phyloP scores from a whole-genome alignment of 2,888 invertebrate genomes.

The Phlogophora meticulosa region DNA sequence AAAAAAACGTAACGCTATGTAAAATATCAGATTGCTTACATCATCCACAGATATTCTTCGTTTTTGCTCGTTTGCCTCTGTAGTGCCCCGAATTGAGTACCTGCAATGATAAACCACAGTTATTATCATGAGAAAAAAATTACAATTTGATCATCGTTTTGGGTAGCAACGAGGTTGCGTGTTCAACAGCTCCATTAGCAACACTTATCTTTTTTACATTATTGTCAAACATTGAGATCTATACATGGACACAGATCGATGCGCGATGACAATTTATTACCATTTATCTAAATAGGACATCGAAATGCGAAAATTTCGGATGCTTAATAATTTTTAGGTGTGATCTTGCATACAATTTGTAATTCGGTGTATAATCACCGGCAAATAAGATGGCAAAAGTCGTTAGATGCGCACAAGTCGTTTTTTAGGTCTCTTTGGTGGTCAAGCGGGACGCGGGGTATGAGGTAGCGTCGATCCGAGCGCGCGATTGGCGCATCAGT shows the following conservation, averaged over 20 bases:
- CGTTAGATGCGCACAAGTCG: too few species aligned
- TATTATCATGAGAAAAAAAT: constrained; percentile 18
- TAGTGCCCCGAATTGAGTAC: constrained; percentile 74
- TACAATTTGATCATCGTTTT: background rate
- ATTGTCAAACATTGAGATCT: constrained; percentile 22
- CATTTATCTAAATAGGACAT: background rate
- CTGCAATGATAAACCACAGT: constrained; percentile 70
- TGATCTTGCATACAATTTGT: too few species aligned
- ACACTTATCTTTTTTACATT: constrained; percentile 17
- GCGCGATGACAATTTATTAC: background rate
- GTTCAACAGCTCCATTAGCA: constrained; percentile 31
- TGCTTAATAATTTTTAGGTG: background rate
- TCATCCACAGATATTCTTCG: constrained; percentile 88
- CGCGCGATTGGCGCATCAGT: too few species aligned
- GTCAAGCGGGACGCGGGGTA: too few species aligned
- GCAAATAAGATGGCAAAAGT: too few species aligned
- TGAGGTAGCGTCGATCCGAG: too few species aligned
- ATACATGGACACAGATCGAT: background rate
- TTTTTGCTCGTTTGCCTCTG: constrained; percentile 82
- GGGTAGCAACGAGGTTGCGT: constrained; percentile 9
- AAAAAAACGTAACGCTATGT: background rate
- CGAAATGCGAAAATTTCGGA: too few species aligned
- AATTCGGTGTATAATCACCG: too few species aligned
- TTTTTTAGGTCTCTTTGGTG: too few species aligned
- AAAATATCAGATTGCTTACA: constrained; percentile 77